Conservation (phyloP, 2,888 invertebrate species). For the Pilophorus perplexus region DNA sequence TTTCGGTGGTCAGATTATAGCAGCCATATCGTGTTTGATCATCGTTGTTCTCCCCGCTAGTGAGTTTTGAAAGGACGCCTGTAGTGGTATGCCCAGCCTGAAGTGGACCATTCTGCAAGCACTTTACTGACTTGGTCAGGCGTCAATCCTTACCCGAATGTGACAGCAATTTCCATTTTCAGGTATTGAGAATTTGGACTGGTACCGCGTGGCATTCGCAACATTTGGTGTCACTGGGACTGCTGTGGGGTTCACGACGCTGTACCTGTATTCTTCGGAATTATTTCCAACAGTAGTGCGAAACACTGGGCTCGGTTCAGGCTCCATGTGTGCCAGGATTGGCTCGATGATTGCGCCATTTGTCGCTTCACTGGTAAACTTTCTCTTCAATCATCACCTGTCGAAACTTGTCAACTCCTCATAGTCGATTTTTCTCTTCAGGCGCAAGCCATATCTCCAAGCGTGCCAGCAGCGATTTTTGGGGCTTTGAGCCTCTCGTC, state of each 20-base stretch:
- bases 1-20: constrained; percentile 63
- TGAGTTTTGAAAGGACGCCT: too few relatives aligned
- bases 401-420: too few relatives aligned
- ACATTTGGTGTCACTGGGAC: constrained; percentile 76
- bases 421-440: constrained; percentile 3
- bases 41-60: constrained; percentile 59
- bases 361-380: constrained; percentile 67
- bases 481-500: constrained; percentile 68
- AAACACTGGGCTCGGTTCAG: constrained; percentile 80
- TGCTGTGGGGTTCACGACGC: constrained; percentile 78
- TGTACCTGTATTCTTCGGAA: constrained; percentile 84
- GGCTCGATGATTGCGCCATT: constrained; percentile 85
- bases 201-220: constrained; percentile 64
- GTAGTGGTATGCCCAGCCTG: not conserved
- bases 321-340: constrained; percentile 79
- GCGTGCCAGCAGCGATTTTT: constrained; percentile 68
- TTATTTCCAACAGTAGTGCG: constrained; percentile 85
- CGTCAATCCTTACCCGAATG: too few relatives aligned
- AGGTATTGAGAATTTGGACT: constrained; percentile 48
- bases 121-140: too few relatives aligned
- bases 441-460: constrained; percentile 22
- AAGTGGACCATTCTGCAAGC: too few relatives aligned
- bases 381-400: too few relatives aligned
- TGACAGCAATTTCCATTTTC: not conserved
- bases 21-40: constrained; percentile 64